phyloP scores from a whole-genome alignment of 2,797 vertebrate genomes.

The Enteromius unitaeniatus region DNA sequence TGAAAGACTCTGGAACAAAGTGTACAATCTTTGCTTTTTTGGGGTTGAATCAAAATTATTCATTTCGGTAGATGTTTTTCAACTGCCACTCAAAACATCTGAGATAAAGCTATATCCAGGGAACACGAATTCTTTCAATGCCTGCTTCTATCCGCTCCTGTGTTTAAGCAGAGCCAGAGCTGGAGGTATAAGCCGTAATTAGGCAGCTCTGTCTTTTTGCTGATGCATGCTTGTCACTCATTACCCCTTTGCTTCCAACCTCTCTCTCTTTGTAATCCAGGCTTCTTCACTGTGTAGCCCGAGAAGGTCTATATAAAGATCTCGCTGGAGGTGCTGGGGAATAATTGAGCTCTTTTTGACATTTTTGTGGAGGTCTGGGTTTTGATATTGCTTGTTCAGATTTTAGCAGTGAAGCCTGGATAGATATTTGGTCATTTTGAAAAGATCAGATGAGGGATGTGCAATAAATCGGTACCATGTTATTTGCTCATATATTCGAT shows the following conservation, averaged over 20 bases:
- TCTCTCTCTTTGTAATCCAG: slow-evolving; percentile 32
- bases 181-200: slow-evolving; percentile 37
- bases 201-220: slow-evolving; percentile 34
- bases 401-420: neutral
- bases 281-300: slow-evolving; percentile 32
- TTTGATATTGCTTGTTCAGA: slow-evolving; percentile 4
- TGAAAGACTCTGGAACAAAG: slow-evolving; percentile 29
- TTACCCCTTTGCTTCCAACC: slow-evolving; percentile 29
- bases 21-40: slow-evolving; percentile 34
- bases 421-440: slow-evolving; percentile 18
- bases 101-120: slow-evolving; percentile 34
- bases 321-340: slow-evolving; percentile 5
- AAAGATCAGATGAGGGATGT: neutral
- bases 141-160: slow-evolving; percentile 16
- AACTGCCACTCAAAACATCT: slow-evolving; percentile 39
- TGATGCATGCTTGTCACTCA: slow-evolving; percentile 45
- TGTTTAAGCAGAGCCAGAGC: slow-evolving; percentile 32
- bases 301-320: slow-evolving; percentile 49
- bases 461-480: neutral
- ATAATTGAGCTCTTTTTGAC: slow-evolving; percentile 15
- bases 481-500: neutral
- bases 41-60: slow-evolving; percentile 28
- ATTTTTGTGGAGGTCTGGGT: slow-evolving; percentile 15
- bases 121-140: slow-evolving; percentile 16
- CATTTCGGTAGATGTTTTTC: slow-evolving; percentile 19